Evolutionary conservation across 2,113 vertebrate genomes (phyloP).

Genomic region (Thomomys bottae): DNA sequence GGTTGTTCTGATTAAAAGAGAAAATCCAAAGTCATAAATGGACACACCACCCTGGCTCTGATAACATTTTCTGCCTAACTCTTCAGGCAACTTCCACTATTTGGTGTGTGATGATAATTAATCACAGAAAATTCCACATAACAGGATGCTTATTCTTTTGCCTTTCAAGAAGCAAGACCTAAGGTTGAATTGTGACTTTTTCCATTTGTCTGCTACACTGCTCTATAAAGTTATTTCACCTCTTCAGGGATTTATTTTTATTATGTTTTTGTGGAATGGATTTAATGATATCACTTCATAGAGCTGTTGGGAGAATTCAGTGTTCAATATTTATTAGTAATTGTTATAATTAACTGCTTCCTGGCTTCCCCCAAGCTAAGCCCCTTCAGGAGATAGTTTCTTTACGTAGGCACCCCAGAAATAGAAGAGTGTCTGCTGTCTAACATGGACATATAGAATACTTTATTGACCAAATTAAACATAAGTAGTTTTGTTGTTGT

Average conservation of each 20-base stretch:
- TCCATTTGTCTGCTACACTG: not conserved
- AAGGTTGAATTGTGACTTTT: not conserved
- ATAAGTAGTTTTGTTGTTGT: no score
- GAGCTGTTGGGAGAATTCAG: not conserved
- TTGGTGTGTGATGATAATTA: slow-evolving; percentile 6
- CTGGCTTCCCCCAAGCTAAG: not conserved
- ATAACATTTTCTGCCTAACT: not conserved
- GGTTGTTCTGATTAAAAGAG: no score
- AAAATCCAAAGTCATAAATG: no score
- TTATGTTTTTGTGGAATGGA: not conserved
- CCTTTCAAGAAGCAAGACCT: not conserved
- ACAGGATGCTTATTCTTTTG: not conserved
- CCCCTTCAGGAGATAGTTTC: not conserved
- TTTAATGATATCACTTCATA: not conserved
- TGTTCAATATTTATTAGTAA: not conserved
- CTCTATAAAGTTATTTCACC: not conserved
- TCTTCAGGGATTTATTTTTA: not conserved
- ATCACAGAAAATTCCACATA: not conserved
- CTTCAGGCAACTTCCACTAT: not conserved
- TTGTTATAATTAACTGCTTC: not conserved
- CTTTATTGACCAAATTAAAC: not conserved
- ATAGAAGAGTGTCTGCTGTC: no score
- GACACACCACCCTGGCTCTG: not conserved
- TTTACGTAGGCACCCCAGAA: no score
- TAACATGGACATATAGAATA: not conserved